Percentiles rank a stretch among this genome's conserved stretches.
These are phyloP conservation scores for Synanthedon myopaeformis DNA, from an alignment of 2,888 invertebrate genomes.

Conservation along the genomic window DNA sequence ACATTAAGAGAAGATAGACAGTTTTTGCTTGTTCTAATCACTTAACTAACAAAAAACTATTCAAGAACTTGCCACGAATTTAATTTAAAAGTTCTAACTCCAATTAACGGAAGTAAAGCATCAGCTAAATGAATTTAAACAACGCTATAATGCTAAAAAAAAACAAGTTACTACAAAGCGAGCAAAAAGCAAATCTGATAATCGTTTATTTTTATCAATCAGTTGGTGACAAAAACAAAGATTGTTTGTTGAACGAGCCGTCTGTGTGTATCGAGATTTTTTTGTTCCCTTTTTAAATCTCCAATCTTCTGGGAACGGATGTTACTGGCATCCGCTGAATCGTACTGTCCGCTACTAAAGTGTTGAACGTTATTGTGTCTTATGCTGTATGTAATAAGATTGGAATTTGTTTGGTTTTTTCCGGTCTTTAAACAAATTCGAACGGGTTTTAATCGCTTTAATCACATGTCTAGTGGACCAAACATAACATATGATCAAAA, in stretches of 20 bases:
- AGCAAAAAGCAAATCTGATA: background rate
- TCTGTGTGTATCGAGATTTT: constrained; percentile 4
- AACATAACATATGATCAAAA: background rate
- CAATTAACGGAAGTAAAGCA: background rate
- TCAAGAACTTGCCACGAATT: too few species aligned
- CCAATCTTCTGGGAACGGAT: constrained; percentile 65
- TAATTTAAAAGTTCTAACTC: background rate
- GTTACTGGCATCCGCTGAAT: constrained; percentile 52
- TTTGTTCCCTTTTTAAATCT: constrained; percentile 26
- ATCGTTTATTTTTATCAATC: background rate
- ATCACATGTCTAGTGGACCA: background rate
- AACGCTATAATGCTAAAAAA: background rate
- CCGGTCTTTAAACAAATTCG: background rate
- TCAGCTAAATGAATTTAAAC: background rate
- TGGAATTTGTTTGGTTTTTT: too few species aligned
- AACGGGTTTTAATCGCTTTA: background rate
- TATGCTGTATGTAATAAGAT: too few species aligned
- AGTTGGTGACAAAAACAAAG: background rate
- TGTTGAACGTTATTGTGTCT: background rate
- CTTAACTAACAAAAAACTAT: too few species aligned
- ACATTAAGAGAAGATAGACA: too few species aligned
- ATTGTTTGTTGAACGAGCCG: background rate
- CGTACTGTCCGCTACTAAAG: constrained; percentile 5
- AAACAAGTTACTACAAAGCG: background rate
- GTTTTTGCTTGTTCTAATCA: too few species aligned